Conservation (phyloP, 2,797 vertebrate species). For the Emys orbicularis region DNA sequence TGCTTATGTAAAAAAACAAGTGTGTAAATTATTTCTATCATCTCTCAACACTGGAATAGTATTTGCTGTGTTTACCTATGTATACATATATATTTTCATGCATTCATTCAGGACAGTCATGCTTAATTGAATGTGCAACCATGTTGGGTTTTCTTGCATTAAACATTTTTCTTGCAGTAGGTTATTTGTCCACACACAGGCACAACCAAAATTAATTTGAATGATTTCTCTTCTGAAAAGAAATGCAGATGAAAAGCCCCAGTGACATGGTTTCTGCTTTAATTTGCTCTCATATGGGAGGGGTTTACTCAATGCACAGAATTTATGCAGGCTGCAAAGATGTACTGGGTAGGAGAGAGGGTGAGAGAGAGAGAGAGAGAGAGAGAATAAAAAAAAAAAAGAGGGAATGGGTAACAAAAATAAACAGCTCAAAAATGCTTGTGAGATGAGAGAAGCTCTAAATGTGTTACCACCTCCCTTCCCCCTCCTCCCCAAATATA, state of each 20-base stretch:
- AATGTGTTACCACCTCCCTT: slow-evolving; percentile 67
- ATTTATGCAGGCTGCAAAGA: slow-evolving; percentile 17
- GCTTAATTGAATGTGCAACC: slow-evolving; percentile 45
- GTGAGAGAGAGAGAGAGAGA: not conserved
- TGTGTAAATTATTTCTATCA: not conserved
- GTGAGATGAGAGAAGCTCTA: slow-evolving; percentile 63
- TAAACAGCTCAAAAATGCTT: slow-evolving; percentile 63
- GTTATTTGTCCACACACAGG: slow-evolving; percentile 31
- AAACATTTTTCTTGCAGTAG: not conserved
- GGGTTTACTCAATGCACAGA: not conserved
- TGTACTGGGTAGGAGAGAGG: not conserved
- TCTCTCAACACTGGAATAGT: slow-evolving; percentile 11
- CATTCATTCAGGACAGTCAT: not conserved
- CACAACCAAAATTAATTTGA: slow-evolving; percentile 36
- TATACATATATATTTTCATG: not conserved
- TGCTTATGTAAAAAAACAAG: not conserved
- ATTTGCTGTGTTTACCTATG: not conserved
- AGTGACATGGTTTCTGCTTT: slow-evolving; percentile 2
- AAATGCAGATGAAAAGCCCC: not conserved
- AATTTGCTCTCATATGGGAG: not conserved
- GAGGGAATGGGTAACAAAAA: slow-evolving; percentile 50
- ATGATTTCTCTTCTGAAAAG: slow-evolving; percentile 60
- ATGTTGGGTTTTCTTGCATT: not conserved
- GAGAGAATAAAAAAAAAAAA: not conserved
- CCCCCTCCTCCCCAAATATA: slow-evolving; percentile 78